A percentile compares a stretch with the other conserved stretches of the same genome.
These are phyloP conservation scores for Apeira syringaria DNA, from an alignment of 2,888 invertebrate genomes.

Conservation along the genomic window DNA sequence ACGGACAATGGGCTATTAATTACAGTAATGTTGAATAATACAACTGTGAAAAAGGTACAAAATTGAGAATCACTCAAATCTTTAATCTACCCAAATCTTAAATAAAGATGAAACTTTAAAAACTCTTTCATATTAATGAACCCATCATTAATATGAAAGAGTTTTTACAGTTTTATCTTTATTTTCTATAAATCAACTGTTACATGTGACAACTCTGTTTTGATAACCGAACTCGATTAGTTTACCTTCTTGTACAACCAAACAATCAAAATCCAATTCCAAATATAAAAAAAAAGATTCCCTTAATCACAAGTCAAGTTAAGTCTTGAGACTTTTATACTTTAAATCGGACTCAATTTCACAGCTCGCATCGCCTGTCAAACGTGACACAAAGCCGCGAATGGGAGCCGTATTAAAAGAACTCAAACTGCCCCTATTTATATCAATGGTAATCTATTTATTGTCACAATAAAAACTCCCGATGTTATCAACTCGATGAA, in stretches of 20 bases:
- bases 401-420: conserved; percentile 72
- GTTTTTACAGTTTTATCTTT: no score
- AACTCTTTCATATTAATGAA: no score
- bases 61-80: no score
- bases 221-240: conserved; percentile 42
- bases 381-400: conserved; percentile 77
- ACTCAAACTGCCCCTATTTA: conserved; percentile 78
- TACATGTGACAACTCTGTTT: conserved; percentile 14
- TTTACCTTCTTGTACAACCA: conserved; percentile 56
- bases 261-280: conserved; percentile 76
- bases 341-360: conserved; percentile 80
- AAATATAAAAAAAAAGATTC: conserved; percentile 48
- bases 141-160: no score
- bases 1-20: no score
- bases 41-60: no score
- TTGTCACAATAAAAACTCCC: conserved; percentile 80
- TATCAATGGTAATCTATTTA: conserved; percentile 81
- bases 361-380: conserved; percentile 81
- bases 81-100: no score
- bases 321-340: conserved; percentile 77
- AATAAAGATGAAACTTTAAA: no score
- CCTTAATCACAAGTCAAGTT: conserved; percentile 57
- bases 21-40: no score
- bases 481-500: conserved; percentile 80
- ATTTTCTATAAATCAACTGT: no score